These are phyloP conservation scores for Pachliopta kotzebuea DNA, from an alignment of 2,888 invertebrate species.

Conservation along the genomic window DNA sequence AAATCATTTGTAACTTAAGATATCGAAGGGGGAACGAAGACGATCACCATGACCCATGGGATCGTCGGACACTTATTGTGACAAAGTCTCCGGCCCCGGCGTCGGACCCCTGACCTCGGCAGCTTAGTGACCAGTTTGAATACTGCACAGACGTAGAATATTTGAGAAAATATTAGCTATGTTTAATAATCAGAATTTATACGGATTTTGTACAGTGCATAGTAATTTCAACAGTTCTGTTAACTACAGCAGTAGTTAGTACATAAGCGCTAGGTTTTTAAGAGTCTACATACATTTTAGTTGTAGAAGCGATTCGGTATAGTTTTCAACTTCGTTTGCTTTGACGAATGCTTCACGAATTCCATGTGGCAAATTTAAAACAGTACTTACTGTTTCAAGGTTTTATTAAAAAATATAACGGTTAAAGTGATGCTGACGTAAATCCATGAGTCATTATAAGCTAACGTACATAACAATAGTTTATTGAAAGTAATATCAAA, in stretches of 20 bases:
- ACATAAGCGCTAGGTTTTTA: background rate
- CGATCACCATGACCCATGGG: constrained; percentile 47
- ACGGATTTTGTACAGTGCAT: background rate
- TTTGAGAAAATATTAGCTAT: background rate
- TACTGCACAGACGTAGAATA: background rate
- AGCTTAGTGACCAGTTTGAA: constrained; percentile 17
- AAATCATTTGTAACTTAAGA: constrained; percentile 33
- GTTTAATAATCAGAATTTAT: background rate
- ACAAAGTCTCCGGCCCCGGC: constrained; percentile 44
- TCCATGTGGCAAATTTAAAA: background rate
- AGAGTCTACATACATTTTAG: background rate
- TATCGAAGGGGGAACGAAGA: constrained; percentile 50
- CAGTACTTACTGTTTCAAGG: background rate
- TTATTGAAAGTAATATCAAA: background rate
- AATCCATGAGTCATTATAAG: background rate
- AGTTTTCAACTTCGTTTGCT: constrained; percentile 2
- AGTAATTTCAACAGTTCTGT: background rate
- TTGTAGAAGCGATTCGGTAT: background rate
- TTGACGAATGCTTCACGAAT: constrained; percentile 1
- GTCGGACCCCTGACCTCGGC: constrained; percentile 16
- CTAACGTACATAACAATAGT: background rate
- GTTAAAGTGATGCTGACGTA: background rate
- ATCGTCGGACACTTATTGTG: constrained; percentile 63
- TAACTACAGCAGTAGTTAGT: background rate
- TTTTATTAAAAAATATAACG: background rate